Percentiles rank a stretch among this genome's conserved stretches.
These are phyloP conservation scores for Smutsia gigantea DNA, from an alignment of 2,797 vertebrate species.

Conservation along the genomic window DNA sequence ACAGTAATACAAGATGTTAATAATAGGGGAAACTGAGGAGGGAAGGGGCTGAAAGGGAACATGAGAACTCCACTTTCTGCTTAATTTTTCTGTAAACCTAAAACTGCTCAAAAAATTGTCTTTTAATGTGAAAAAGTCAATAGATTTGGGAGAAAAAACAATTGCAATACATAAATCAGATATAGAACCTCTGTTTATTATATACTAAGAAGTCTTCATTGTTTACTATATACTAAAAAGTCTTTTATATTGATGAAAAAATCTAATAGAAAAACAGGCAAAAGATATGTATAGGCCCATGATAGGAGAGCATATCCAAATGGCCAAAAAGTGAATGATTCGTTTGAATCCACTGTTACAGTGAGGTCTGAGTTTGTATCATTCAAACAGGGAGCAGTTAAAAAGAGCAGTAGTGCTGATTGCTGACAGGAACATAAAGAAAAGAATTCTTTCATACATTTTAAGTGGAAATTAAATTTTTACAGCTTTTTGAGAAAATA, in stretches of 20 bases:
- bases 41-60: background rate
- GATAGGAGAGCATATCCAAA: background rate
- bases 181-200: background rate
- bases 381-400: background rate
- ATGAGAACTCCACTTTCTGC: background rate
- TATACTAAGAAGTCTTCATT: background rate
- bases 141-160: background rate
- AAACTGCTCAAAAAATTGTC: background rate
- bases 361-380: background rate
- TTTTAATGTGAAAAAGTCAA: background rate
- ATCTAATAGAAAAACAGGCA: background rate
- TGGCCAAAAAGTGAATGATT: background rate
- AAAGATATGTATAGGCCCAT: background rate
- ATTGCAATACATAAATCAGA: background rate
- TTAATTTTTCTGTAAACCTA: background rate
- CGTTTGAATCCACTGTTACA: background rate
- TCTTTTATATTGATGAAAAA: background rate
- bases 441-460: background rate
- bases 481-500: background rate
- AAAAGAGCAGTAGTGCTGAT: background rate
- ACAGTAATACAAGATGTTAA: background rate
- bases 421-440: background rate
- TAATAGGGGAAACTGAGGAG: background rate
- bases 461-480: background rate
- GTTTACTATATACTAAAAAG: background rate